phyloP scores from a whole-genome alignment of 2,113 vertebrate genomes.

The Tinamus guttatus region DNA sequence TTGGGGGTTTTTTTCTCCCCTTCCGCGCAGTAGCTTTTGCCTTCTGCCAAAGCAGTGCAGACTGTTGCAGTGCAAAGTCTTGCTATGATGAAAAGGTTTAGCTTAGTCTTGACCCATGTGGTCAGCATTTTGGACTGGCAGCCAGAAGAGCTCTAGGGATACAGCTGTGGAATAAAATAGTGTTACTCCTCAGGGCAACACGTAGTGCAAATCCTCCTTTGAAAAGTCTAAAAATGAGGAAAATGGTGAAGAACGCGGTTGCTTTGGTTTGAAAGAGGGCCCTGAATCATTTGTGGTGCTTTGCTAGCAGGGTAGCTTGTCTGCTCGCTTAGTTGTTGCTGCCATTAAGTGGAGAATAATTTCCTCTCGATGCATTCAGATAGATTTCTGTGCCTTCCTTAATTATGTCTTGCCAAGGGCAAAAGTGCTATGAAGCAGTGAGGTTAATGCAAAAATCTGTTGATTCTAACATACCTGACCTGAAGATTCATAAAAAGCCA shows the following conservation, averaged over 20 bases:
- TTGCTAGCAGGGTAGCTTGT: background rate
- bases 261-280: background rate
- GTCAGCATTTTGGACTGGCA: background rate
- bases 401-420: slow-evolving; percentile 57
- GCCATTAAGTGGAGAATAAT: slow-evolving; percentile 56
- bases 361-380: slow-evolving; percentile 49
- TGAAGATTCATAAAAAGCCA: slow-evolving; percentile 41
- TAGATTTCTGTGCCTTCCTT: slow-evolving; percentile 63
- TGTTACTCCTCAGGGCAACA: background rate
- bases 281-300: background rate
- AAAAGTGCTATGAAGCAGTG: slow-evolving; percentile 21
- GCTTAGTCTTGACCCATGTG: background rate
- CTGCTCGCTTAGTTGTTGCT: slow-evolving; percentile 57
- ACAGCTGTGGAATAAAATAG: background rate
- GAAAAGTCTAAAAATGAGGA: background rate
- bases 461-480: slow-evolving; percentile 15
- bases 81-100: background rate
- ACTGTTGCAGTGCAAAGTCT: background rate
- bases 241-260: background rate
- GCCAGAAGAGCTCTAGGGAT: background rate
- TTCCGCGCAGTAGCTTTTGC: background rate
- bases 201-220: background rate
- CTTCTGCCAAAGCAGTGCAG: background rate
- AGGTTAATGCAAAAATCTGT: slow-evolving; percentile 58
- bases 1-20: background rate